phyloP scores from a whole-genome alignment of 1,140 invertebrate genomes.

The Papilio polyxenes region DNA sequence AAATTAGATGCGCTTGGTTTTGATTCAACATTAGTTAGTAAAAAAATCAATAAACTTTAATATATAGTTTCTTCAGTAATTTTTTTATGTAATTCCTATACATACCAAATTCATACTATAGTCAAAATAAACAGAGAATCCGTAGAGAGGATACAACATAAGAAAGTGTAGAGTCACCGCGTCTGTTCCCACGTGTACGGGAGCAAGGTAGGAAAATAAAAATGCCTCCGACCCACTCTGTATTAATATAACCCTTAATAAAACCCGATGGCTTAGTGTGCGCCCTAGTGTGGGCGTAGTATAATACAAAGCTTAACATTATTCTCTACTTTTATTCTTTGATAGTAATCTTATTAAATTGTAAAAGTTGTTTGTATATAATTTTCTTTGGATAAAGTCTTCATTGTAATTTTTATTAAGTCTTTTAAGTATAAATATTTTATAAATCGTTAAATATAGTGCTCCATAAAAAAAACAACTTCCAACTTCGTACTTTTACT shows the following conservation, averaged over 20 bases:
- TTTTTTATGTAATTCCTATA: neutral
- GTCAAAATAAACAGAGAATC: conserved; percentile 29
- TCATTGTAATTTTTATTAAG: no score
- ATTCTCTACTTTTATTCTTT: neutral
- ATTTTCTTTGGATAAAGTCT: no score
- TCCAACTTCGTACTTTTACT: neutral
- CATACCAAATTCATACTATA: neutral
- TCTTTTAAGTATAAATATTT: no score
- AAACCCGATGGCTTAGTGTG: conserved; percentile 64
- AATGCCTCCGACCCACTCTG: conserved; percentile 65
- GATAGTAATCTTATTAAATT: neutral
- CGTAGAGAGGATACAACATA: conserved; percentile 41
- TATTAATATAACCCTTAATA: conserved; percentile 76
- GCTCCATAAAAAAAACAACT: neutral
- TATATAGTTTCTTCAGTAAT: neutral
- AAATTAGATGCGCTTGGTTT: no score
- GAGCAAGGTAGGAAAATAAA: conserved; percentile 62
- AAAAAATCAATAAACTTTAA: neutral
- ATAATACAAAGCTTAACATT: conserved; percentile 45
- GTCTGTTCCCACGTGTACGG: conserved; percentile 68
- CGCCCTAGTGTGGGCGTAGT: conserved; percentile 60
- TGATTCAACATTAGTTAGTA: no score
- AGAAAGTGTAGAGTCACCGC: conserved; percentile 67
- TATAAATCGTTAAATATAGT: neutral
- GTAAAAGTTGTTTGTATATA: no score